These are phyloP conservation scores for Drosophila ananassae DNA, from an alignment of 1,140 invertebrate genomes.

Conservation along the genomic window DNA sequence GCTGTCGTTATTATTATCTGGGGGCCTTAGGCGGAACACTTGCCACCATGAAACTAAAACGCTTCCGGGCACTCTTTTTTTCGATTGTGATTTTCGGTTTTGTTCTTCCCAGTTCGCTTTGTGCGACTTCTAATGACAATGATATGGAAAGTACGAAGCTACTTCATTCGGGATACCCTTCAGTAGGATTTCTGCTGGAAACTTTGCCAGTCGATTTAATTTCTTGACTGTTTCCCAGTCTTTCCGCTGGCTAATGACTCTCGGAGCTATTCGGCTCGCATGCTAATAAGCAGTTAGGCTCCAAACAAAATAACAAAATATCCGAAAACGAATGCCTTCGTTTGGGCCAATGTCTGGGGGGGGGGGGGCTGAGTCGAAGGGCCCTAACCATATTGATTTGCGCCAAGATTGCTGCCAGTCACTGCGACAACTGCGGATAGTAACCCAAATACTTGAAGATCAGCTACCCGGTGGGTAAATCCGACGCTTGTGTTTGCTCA, in stretches of 20 bases:
- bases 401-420: slow-evolving; percentile 23
- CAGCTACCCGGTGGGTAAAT: slow-evolving; percentile 29
- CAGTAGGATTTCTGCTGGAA: not conserved
- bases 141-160: not conserved
- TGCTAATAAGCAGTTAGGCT: slow-evolving; percentile 55
- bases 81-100: slow-evolving; percentile 5
- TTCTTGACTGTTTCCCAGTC: too few relatives aligned
- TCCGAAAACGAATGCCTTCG: slow-evolving; percentile 47
- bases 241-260: slow-evolving; percentile 39
- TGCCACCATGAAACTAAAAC: slow-evolving; percentile 45
- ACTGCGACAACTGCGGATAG: slow-evolving; percentile 10
- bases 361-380: not conserved
- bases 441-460: slow-evolving; percentile 56
- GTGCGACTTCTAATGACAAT: slow-evolving; percentile 11
- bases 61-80: slow-evolving; percentile 45
- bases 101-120: slow-evolving; percentile 8
- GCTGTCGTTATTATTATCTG: slow-evolving; percentile 6
- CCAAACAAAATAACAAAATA: slow-evolving; percentile 6
- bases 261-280: slow-evolving; percentile 39
- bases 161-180: not conserved
- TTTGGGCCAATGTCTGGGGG: slow-evolving; percentile 23
- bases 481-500: slow-evolving; percentile 64
- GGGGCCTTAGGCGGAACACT: slow-evolving; percentile 40
- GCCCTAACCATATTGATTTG: slow-evolving; percentile 45
- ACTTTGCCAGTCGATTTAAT: not conserved